Evolutionary conservation across 2,888 invertebrate species (phyloP).

Genomic region (Drosophila eohydei): DNA sequence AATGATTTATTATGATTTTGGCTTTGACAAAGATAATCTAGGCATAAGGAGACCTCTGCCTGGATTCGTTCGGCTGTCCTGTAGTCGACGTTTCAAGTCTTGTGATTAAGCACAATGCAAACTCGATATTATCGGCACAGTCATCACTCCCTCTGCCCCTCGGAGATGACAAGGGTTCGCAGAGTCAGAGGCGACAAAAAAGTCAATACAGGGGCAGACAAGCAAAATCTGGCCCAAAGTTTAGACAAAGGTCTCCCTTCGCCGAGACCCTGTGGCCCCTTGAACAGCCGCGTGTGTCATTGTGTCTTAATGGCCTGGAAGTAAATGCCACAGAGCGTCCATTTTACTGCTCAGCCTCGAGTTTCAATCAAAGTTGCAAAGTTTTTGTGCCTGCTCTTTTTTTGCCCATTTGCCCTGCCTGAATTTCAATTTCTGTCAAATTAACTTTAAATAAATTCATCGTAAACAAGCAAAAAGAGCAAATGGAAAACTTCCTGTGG

Average conservation of each 20-base stretch:
- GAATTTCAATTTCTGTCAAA: slow-evolving; percentile 49
- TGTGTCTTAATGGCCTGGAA: slow-evolving; percentile 59
- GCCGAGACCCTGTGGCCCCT: neutral
- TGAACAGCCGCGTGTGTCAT: slow-evolving; percentile 42
- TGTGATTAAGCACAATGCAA: slow-evolving; percentile 48
- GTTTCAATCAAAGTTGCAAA: slow-evolving; percentile 59
- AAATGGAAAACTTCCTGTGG: slow-evolving; percentile 23
- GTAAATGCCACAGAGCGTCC: slow-evolving; percentile 42
- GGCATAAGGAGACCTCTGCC: slow-evolving; percentile 32
- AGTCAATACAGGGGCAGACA: slow-evolving; percentile 49
- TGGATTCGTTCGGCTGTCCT: slow-evolving; percentile 35
- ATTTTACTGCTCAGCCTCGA: slow-evolving; percentile 34
- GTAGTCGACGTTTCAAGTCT: slow-evolving; percentile 16
- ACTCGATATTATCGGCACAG: slow-evolving; percentile 55
- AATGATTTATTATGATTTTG: slow-evolving; percentile 70
- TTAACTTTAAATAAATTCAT: slow-evolving; percentile 49
- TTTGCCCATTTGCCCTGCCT: neutral
- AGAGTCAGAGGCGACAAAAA: slow-evolving; percentile 55
- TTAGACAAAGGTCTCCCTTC: slow-evolving; percentile 51
- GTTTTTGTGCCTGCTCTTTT: slow-evolving; percentile 18
- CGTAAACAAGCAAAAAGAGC: slow-evolving; percentile 29
- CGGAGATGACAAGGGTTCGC: slow-evolving; percentile 56
- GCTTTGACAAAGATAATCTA: slow-evolving; percentile 61
- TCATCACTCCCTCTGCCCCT: slow-evolving; percentile 20
- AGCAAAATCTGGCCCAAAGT: slow-evolving; percentile 39